A percentile compares a stretch with the other conserved stretches of the same genome.
Evolutionary conservation across 2,113 vertebrate species (phyloP).

Genomic region (Colinus virginianus): DNA sequence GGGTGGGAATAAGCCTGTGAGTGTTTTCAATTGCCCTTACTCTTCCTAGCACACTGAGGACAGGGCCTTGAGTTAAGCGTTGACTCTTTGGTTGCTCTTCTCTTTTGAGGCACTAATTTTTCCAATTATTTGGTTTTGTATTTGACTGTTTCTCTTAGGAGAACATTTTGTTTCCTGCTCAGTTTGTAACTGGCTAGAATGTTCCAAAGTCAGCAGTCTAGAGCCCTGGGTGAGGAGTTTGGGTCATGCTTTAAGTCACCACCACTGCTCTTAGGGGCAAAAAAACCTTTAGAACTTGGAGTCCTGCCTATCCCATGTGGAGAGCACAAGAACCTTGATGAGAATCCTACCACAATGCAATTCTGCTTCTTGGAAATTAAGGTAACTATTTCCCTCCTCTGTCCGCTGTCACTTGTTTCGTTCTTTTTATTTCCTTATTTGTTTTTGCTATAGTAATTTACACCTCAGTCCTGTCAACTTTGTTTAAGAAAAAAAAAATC

Average conservation of each 20-base stretch:
- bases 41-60: not conserved
- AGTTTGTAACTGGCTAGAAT: slow-evolving; percentile 71
- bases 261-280: slow-evolving; percentile 68
- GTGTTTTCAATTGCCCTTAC: not conserved
- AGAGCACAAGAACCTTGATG: slow-evolving; percentile 69
- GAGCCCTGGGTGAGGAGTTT: slow-evolving; percentile 63
- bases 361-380: slow-evolving; percentile 65
- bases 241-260: slow-evolving; percentile 64
- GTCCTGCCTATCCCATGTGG: slow-evolving; percentile 62
- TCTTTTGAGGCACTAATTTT: slow-evolving; percentile 53
- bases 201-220: slow-evolving; percentile 69
- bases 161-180: slow-evolving; percentile 68
- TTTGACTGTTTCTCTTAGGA: slow-evolving; percentile 73
- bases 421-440: not conserved
- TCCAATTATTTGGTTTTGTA: slow-evolving; percentile 66
- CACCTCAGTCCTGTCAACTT: slow-evolving; percentile 43
- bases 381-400: slow-evolving; percentile 56
- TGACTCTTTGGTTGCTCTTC: slow-evolving; percentile 37
- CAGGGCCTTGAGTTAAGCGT: not conserved
- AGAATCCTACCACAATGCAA: slow-evolving; percentile 59
- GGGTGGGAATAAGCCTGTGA: not conserved
- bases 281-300: slow-evolving; percentile 73
- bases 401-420: slow-evolving; percentile 15
- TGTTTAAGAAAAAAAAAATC: slow-evolving; percentile 26
- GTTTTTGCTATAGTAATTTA: slow-evolving; percentile 8